Conservation (phyloP, 2,888 invertebrate genomes). For the Autographa pulchrina region DNA sequence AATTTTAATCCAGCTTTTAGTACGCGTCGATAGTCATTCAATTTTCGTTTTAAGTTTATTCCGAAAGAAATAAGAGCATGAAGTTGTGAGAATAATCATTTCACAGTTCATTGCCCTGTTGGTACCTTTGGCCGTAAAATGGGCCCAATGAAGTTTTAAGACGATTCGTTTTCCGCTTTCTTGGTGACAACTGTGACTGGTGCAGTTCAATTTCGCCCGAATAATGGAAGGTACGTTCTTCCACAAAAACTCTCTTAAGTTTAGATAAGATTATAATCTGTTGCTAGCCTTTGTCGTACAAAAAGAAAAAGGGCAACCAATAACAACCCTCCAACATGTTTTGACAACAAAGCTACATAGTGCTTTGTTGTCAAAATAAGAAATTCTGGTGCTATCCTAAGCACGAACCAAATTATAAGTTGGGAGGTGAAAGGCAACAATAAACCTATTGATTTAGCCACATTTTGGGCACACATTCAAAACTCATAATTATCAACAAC, state of each 20-base stretch:
- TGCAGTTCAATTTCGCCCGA: neutral
- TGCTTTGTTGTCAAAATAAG: neutral
- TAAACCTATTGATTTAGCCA: neutral
- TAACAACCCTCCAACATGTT: too few relatives aligned
- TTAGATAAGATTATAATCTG: neutral
- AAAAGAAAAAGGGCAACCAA: too few relatives aligned
- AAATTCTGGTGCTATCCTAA: neutral
- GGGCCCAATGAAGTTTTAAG: neutral
- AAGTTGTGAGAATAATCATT: conserved; percentile 36
- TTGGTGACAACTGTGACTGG: neutral
- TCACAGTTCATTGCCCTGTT: conserved; percentile 31
- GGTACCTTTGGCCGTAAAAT: conserved; percentile 35
- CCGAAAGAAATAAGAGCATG: conserved; percentile 39
- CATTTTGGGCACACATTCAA: neutral
- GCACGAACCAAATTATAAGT: too few relatives aligned
- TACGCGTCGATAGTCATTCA: conserved; percentile 9
- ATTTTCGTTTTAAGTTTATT: conserved; percentile 30
- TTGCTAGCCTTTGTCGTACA: too few relatives aligned
- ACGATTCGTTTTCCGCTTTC: neutral
- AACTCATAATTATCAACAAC: neutral
- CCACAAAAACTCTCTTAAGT: neutral
- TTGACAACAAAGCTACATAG: too few relatives aligned
- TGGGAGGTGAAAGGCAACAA: neutral
- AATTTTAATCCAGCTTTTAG: conserved; percentile 30
- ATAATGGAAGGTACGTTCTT: neutral